Conservation (phyloP, 1,140 invertebrate species). For the Grapholita molesta region DNA sequence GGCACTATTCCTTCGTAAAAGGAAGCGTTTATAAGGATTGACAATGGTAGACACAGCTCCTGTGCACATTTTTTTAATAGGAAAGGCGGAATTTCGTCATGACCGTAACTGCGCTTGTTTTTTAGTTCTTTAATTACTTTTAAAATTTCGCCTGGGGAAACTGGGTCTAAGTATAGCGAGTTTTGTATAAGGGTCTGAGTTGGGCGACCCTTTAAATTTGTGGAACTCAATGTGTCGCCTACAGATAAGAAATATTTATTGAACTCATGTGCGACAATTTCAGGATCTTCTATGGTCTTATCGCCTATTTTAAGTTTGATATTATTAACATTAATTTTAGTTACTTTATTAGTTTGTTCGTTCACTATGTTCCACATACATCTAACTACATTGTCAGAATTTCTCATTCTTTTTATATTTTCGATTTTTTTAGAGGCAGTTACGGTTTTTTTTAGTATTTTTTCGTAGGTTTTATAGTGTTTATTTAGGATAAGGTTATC, state of each 20-base stretch:
- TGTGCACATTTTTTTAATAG: constrained; percentile 6
- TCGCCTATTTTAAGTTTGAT: constrained; percentile 1
- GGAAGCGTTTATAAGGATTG: not conserved
- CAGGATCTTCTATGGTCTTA: not conserved
- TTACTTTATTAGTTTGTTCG: constrained; percentile 10
- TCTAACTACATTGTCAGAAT: not conserved
- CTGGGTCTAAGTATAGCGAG: not conserved
- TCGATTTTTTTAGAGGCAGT: not conserved
- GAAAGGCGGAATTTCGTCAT: not conserved
- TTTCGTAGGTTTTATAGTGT: constrained; percentile 16
- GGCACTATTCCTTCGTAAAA: not conserved
- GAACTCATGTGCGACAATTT: not conserved
- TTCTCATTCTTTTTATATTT: not conserved
- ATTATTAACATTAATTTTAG: not conserved
- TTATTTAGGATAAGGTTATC: not conserved
- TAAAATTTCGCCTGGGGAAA: not conserved
- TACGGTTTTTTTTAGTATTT: constrained; percentile 11
- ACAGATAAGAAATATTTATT: constrained; percentile 9
- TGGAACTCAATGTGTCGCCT: not conserved
- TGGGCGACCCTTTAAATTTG: not conserved
- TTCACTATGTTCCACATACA: constrained; percentile 16
- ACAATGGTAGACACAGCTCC: not conserved
- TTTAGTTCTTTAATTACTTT: constrained; percentile 2
- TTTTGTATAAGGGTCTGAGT: not conserved
- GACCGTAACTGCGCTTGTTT: constrained; percentile 17